Conservation (phyloP, 2,113 vertebrate genomes). For the Ariopsis seemanni region DNA sequence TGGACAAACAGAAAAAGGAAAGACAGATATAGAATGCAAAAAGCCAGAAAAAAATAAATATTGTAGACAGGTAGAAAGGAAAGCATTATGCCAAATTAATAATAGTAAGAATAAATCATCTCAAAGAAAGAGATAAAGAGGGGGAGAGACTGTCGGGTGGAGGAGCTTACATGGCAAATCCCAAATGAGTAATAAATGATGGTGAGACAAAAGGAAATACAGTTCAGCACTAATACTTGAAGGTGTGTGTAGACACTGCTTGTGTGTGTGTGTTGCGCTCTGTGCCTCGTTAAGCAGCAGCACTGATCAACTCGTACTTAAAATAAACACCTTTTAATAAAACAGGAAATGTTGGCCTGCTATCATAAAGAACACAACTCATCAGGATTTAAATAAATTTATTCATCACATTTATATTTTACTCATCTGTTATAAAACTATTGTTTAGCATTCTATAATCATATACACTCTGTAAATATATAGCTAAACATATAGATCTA, state of each 20-base stretch:
- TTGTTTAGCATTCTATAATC: constrained; percentile 13
- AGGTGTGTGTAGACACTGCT: constrained; percentile 55
- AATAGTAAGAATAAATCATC: too few species aligned
- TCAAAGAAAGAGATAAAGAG: too few species aligned
- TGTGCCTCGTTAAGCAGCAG: constrained; percentile 54
- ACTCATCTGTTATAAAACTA: constrained; percentile 17
- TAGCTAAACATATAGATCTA: constrained; percentile 27
- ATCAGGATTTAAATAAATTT: constrained; percentile 1
- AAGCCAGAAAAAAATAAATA: background rate
- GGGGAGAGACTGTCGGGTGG: too few species aligned
- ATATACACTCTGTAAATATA: constrained; percentile 12
- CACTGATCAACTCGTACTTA: constrained; percentile 27
- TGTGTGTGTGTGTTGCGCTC: background rate
- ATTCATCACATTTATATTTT: background rate
- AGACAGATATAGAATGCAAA: background rate
- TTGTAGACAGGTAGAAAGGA: background rate
- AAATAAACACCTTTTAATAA: constrained; percentile 37
- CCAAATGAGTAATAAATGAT: constrained; percentile 32
- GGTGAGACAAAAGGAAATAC: constrained; percentile 18
- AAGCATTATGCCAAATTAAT: background rate
- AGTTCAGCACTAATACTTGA: constrained; percentile 64
- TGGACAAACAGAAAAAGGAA: background rate
- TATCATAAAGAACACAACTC: background rate
- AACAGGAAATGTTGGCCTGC: background rate
- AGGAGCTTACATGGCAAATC: background rate